Evolutionary conservation across 2,113 vertebrate species (phyloP), one percentile per base, ranked within the genome.

Genomic region (Progne subis): DNA sequence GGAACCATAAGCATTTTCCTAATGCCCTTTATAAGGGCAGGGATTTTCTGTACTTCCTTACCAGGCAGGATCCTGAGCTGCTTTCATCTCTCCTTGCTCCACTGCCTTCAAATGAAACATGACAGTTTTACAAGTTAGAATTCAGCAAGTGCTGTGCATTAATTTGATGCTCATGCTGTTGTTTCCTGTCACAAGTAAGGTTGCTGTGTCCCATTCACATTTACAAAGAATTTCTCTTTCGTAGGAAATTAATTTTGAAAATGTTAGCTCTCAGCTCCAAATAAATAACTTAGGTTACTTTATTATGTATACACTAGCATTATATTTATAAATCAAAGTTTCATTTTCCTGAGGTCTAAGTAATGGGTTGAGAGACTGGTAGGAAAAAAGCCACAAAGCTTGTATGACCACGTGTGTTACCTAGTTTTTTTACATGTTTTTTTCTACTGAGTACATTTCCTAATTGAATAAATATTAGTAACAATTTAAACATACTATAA

Each of bases 11-110:
- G 2, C 8, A 5, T 83, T 70, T 81, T 53, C 64, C 70, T 23
- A 25, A 3, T 31, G 24, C 4, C n/a, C 3, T 70, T 15, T 63
- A 0, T 8, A 49, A 49, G 41, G 18, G 5, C 4, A 11, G 41
- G 21, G 14, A 2, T 32, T 85, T 60, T 26, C 24, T 39, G 2
- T 28, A 18, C 3, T 34, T 26, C 6, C 8, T 55, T 53, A 17
- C 6, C 47, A 60, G 53, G 9, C 5, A 18, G 46, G 41, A 32
- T 60, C 10, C 17, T 52, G 43, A 70, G 37, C 28, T 70, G 31
- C 31, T 59, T 69, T 74, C 9, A 14, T 69, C 37, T 74, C 53
- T 53, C 15, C 34, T 83, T 43, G 28, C 49, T 74, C n/a, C 24
- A 1, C 5, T 57, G 32, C 34, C 55, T 82, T 67, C 69, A 32